These are phyloP conservation scores for Hipparchia semele DNA, from an alignment of 2,888 invertebrate genomes.

Conservation along the genomic window DNA sequence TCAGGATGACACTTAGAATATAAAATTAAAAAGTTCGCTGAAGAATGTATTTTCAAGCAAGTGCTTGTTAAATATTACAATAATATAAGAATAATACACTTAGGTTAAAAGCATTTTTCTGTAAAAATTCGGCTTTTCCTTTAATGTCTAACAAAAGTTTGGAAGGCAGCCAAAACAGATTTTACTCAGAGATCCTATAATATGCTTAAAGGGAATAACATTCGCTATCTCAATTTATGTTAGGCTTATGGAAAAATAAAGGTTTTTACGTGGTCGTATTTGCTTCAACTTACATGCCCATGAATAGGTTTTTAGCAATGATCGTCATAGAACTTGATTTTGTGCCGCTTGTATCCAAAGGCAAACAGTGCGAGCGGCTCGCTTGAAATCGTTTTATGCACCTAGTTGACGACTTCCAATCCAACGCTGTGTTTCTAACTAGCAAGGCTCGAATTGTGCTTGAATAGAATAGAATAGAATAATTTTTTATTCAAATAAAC, in stretches of 20 bases:
- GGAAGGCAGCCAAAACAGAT: conserved; percentile 25
- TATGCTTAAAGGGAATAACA: neutral
- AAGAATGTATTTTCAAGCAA: conserved; percentile 11
- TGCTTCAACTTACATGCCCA: no score
- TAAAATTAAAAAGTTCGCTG: conserved; percentile 3
- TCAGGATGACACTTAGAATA: neutral
- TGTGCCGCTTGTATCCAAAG: no score
- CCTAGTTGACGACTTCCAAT: no score
- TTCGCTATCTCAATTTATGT: neutral
- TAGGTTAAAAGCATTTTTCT: conserved; percentile 29
- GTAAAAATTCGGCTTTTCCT: conserved; percentile 13
- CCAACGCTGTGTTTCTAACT: no score
- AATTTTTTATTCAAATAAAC: no score
- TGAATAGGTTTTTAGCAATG: no score
- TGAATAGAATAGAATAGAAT: no score
- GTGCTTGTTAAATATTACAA: conserved; percentile 6
- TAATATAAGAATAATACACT: conserved; percentile 18
- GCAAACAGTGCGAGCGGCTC: no score
- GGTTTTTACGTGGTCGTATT: neutral
- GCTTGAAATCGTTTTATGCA: no score
- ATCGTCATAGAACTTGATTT: no score
- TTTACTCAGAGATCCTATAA: neutral
- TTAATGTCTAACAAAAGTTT: conserved; percentile 21
- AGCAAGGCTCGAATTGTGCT: no score
- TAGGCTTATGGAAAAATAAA: neutral